These are phyloP conservation scores for Epizoanthus illoricatus DNA, from an alignment of 92 coral and sea anemone genomes.

Conservation along the genomic window DNA sequence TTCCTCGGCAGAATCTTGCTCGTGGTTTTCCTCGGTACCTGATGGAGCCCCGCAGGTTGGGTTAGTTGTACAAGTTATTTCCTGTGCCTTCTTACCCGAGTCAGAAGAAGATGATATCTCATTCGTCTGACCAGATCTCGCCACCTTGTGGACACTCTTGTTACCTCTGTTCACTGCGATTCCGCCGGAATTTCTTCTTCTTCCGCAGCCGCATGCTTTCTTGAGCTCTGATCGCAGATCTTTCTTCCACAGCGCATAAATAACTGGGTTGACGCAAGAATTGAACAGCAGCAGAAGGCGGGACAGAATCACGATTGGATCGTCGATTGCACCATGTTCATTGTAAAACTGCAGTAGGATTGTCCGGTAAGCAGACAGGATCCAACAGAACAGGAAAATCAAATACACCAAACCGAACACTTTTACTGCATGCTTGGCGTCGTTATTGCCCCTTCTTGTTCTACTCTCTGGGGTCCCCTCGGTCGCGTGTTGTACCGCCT, in stretches of 20 bases:
- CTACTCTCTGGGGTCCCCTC: slow-evolving; percentile 33
- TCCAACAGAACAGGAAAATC: slow-evolving; percentile 72
- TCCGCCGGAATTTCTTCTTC: background rate
- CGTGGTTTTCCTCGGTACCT: background rate
- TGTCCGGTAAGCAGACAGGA: slow-evolving; percentile 78
- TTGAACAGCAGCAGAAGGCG: slow-evolving; percentile 70
- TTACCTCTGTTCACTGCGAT: background rate
- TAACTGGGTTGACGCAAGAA: slow-evolving; percentile 70
- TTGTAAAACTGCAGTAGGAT: slow-evolving; percentile 51
- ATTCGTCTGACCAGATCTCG: slow-evolving; percentile 7
- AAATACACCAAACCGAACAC: slow-evolving; percentile 79
- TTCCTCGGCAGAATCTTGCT: background rate
- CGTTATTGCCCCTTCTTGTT: slow-evolving; percentile 48
- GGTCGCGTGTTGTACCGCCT: slow-evolving; percentile 45
- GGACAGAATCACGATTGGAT: slow-evolving; percentile 62
- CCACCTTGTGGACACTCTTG: background rate
- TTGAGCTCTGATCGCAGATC: slow-evolving; percentile 70
- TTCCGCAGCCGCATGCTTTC: slow-evolving; percentile 31
- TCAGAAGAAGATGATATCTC: slow-evolving; percentile 32
- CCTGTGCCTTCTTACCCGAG: slow-evolving; percentile 10
- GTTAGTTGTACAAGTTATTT: background rate
- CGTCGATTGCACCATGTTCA: slow-evolving; percentile 53
- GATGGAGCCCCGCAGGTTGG: too few species aligned
- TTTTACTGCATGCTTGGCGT: slow-evolving; percentile 75
- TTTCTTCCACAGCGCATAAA: slow-evolving; percentile 79